phyloP scores from a whole-genome alignment of 2,113 vertebrate species.

The Microtus oregoni region DNA sequence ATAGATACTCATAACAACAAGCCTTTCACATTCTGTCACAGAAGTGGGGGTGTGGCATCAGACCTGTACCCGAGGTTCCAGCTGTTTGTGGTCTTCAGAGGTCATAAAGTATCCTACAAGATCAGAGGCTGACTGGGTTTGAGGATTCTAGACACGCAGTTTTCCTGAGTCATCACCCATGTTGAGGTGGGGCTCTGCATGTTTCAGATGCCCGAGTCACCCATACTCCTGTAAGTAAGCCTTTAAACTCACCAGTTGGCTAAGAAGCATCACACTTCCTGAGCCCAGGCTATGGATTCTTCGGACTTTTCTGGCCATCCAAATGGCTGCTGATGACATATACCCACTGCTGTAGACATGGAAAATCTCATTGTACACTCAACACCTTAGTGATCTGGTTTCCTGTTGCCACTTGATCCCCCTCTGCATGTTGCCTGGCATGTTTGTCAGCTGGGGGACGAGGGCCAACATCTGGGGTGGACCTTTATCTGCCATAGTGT shows the following conservation, averaged over 20 bases:
- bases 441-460: neutral
- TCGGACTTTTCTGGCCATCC: neutral
- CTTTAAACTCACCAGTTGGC: neutral
- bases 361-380: neutral
- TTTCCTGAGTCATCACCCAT: neutral
- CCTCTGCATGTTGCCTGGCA: neutral
- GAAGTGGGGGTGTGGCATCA: neutral
- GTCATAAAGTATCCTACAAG: neutral
- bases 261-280: neutral
- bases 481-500: neutral
- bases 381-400: neutral
- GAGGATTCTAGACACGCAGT: neutral
- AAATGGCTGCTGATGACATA: neutral
- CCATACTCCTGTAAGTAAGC: neutral
- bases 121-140: neutral
- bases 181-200: neutral
- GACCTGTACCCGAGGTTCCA: neutral
- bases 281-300: too few species aligned
- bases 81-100: neutral
- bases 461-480: neutral
- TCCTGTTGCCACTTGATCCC: neutral
- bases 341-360: neutral
- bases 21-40: neutral
- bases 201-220: neutral
- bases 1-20: neutral